Percentiles rank a stretch among this genome's conserved stretches.
These are phyloP conservation scores for Chymomyza caudatula DNA, from an alignment of 2,888 invertebrate genomes.

Conservation along the genomic window DNA sequence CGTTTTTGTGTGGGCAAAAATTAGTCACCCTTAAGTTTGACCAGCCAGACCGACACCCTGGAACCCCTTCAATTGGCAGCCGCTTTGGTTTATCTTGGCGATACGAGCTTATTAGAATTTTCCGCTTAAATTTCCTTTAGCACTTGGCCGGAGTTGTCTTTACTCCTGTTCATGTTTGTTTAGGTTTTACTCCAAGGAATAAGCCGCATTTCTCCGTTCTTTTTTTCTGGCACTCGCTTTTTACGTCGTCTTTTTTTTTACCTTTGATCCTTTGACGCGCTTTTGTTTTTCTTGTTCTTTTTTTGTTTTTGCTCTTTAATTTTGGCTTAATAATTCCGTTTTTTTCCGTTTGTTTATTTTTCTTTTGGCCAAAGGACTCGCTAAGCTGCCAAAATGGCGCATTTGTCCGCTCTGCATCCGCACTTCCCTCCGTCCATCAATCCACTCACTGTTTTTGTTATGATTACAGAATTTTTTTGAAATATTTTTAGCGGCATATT, in stretches of 20 bases:
- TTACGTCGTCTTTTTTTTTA: too few relatives aligned
- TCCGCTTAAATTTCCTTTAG: slow-evolving; percentile 70
- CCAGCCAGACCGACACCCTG: neutral
- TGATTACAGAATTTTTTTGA: slow-evolving; percentile 62
- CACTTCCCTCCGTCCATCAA: neutral
- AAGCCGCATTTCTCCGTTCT: slow-evolving; percentile 19
- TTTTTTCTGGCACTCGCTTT: slow-evolving; percentile 26
- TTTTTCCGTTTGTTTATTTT: slow-evolving; percentile 55
- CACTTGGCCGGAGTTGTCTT: slow-evolving; percentile 59
- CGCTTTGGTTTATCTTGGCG: slow-evolving; percentile 14
- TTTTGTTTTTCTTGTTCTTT: slow-evolving; percentile 49
- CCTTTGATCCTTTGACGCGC: slow-evolving; percentile 72
- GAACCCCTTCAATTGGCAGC: neutral
- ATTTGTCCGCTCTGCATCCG: slow-evolving; percentile 43
- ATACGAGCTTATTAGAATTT: slow-evolving; percentile 65
- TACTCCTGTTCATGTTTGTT: slow-evolving; percentile 54
- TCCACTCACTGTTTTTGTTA: slow-evolving; percentile 51
- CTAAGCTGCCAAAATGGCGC: slow-evolving; percentile 70
- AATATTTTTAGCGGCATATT: slow-evolving; percentile 27
- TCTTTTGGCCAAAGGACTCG: slow-evolving; percentile 49
- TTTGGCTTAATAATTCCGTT: slow-evolving; percentile 59
- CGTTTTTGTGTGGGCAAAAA: slow-evolving; percentile 8
- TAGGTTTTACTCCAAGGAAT: slow-evolving; percentile 55
- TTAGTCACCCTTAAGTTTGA: slow-evolving; percentile 10
- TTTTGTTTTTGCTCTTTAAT: slow-evolving; percentile 47